Percentiles rank a stretch among this genome's conserved stretches.
Conservation (phyloP, 37 sponge, comb jelly and placozoan species). For the Diacarnus erythraeanus region DNA sequence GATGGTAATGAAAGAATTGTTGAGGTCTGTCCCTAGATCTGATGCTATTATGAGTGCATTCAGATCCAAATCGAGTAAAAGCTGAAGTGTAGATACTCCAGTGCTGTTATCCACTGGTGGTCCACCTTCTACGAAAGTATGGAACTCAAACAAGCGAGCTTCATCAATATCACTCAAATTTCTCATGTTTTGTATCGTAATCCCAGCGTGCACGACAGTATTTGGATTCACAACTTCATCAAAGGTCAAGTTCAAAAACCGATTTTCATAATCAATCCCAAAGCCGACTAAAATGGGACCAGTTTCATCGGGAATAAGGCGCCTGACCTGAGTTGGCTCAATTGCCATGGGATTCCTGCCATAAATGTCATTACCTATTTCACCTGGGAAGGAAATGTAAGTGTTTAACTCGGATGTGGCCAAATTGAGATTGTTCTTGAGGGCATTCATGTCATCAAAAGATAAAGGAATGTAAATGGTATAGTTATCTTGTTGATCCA, state of each 20-base stretch:
- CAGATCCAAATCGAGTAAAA: constrained; percentile 46
- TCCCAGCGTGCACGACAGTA: constrained; percentile 29
- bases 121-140: constrained; percentile 35
- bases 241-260: constrained; percentile 54
- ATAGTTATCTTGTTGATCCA: constrained; percentile 52
- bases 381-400: constrained; percentile 35
- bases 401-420: constrained; percentile 68
- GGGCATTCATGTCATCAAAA: constrained; percentile 66
- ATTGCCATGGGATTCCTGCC: constrained; percentile 10
- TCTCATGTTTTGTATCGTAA: constrained; percentile 60
- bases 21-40: constrained; percentile 42
- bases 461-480: constrained; percentile 41
- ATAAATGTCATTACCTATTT: constrained; percentile 71
- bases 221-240: constrained; percentile 78
- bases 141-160: constrained; percentile 9
- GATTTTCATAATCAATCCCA: constrained; percentile 68
- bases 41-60: constrained; percentile 70
- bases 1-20: constrained; percentile 50
- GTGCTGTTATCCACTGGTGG: constrained; percentile 32
- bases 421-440: constrained; percentile 65
- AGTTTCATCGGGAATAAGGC: constrained; percentile 60
- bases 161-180: not conserved
- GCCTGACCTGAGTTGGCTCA: constrained; percentile 19
- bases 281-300: constrained; percentile 63
- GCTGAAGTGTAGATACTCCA: constrained; percentile 21